phyloP scores from a whole-genome alignment of 2,797 vertebrate genomes.

The Neosilurus hyrtlii region DNA sequence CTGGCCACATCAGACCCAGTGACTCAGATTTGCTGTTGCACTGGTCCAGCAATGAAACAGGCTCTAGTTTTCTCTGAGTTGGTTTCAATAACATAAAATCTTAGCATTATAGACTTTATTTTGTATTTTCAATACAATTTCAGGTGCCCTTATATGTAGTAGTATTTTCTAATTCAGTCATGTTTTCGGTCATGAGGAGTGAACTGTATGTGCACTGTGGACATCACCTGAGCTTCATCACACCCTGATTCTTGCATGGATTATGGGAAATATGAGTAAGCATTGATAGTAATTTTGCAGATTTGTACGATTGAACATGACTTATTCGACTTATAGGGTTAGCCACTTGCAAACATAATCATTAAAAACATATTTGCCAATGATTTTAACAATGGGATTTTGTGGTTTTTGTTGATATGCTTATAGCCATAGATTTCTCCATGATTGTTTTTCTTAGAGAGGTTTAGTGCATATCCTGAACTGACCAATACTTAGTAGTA shows the following conservation, averaged over 20 bases:
- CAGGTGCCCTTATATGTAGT: neutral
- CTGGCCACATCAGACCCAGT: conserved; percentile 40
- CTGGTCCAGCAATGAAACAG: conserved; percentile 28
- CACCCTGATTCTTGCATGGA: neutral
- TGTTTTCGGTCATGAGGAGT: neutral
- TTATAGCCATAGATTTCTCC: neutral
- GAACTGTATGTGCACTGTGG: neutral
- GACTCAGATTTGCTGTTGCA: conserved; percentile 40
- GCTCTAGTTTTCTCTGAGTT: conserved; percentile 5
- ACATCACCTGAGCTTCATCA: neutral
- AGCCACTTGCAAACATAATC: neutral
- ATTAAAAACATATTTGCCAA: neutral
- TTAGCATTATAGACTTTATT: neutral
- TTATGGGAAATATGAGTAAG: neutral
- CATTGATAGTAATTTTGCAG: conserved; percentile 1
- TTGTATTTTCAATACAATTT: neutral
- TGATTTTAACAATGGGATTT: neutral
- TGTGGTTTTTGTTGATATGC: neutral
- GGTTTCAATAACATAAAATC: neutral
- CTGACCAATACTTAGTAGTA: neutral
- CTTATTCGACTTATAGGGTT: neutral
- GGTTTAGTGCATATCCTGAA: neutral
- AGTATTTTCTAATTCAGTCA: neutral
- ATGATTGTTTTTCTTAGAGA: neutral
- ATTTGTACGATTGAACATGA: neutral